Conservation (phyloP, 2,888 invertebrate species). For the Phasia obesa region DNA sequence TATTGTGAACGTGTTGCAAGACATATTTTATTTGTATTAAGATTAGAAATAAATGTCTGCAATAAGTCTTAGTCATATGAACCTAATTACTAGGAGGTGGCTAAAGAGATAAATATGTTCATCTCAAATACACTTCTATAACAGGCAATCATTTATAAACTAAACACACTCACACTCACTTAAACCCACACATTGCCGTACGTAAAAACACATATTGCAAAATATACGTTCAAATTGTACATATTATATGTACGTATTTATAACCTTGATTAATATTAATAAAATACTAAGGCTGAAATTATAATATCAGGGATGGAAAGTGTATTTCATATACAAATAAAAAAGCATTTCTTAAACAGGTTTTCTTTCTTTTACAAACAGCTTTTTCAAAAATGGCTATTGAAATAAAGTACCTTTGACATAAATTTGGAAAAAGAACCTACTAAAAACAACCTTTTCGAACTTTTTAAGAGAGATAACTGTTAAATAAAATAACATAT, state of each 20-base stretch:
- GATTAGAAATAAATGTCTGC: conserved; percentile 51
- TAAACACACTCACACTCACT: conserved; percentile 28
- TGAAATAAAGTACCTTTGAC: too few species aligned
- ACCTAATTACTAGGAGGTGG: conserved; percentile 56
- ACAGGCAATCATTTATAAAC: conserved; percentile 57
- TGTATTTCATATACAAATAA: too few species aligned
- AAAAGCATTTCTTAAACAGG: too few species aligned
- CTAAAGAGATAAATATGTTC: conserved; percentile 47
- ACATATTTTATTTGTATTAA: conserved; percentile 46
- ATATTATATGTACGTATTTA: neutral
- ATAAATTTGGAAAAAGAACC: too few species aligned
- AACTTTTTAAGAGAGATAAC: too few species aligned
- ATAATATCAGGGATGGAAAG: conserved; percentile 1
- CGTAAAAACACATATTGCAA: neutral
- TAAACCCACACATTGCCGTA: neutral
- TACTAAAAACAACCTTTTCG: too few species aligned
- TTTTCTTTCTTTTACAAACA: too few species aligned
- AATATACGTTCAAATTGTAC: neutral
- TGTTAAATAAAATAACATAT: too few species aligned
- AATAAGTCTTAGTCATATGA: conserved; percentile 63
- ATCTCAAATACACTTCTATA: conserved; percentile 47
- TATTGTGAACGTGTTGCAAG: conserved; percentile 28
- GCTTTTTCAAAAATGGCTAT: too few species aligned
- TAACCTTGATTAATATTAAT: conserved; percentile 60
- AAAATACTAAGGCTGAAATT: conserved; percentile 43